Base-by-base conservation (phyloP, 2,888 invertebrate genomes). In the Drosophila buzzatii region DNA sequence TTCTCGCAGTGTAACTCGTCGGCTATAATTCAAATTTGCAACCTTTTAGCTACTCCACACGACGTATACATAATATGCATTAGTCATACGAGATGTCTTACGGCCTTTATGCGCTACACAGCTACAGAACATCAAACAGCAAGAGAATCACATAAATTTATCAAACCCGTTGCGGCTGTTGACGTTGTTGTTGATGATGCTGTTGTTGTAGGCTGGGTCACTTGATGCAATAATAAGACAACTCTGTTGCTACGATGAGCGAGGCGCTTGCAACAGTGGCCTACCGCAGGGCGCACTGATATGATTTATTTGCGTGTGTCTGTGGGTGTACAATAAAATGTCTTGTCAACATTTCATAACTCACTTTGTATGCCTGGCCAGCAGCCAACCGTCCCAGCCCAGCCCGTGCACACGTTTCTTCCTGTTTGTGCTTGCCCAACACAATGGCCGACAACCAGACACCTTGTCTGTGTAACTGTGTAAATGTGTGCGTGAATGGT, bases 311-410 rank as follows among this genome's bases (percentile, higher is more conserved):
- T 57, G 35, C 16, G 35, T 39, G 23, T 37, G 23, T 35, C 20
- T 33, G 37, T 18, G 39, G 42, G 62, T 51, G 57, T 75, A 73
- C 79, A 85, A 85, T 85, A 85, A 85, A 85, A 89, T 89, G 88
- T 89, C 85, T 85, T 85, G 89, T 85, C 85, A 85, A 85, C 85
- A 89, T 85, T 89, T 85, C 90, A 85, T 87, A 89, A 85, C 88
- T 85, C 88, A 85, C 85, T 89, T 84, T 86, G 73, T 80, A 70
- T 77, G 81, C 69, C 59, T 53, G 69, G 33, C n/a, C 16, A 12
- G 23, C 47, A 33, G n/a, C n/a, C 53, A 23, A 20, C 16, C 7
- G n/a, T 16, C 16, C 27, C 23, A 58, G 51, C n/a, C 27, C 51
- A 20, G 55, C 23, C 42, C 37, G 31, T 37, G 35, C 51, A 44